Evolutionary conservation across 2,113 vertebrate species (phyloP).

Genomic region (Protomyctophum bolini): DNA sequence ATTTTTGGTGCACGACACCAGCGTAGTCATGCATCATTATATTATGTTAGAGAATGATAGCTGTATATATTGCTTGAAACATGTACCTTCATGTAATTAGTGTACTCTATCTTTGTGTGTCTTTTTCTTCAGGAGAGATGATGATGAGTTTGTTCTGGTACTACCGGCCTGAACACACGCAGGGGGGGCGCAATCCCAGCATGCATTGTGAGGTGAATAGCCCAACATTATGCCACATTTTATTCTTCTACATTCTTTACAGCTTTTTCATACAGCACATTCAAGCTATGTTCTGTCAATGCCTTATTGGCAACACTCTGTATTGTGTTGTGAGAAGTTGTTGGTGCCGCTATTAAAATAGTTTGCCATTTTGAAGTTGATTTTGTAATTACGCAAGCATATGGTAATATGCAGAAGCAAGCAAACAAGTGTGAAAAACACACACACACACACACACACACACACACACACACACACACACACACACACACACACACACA

Average conservation of each 20-base stretch:
- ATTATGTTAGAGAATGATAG: background rate
- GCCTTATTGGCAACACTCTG: no score
- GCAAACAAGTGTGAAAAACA: background rate
- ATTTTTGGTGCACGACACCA: no score
- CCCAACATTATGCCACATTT: background rate
- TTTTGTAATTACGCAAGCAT: background rate
- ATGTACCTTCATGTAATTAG: background rate
- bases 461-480: conserved; percentile 1
- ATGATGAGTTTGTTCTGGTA: conserved; percentile 99
- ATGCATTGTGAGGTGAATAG: conserved; percentile 89
- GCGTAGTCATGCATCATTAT: no score
- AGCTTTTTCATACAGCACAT: no score
- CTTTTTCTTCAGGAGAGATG: conserved; percentile 85
- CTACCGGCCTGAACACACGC: conserved; percentile 98
- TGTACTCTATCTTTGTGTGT: conserved; percentile 8
- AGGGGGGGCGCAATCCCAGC: conserved; percentile 91
- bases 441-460: background rate
- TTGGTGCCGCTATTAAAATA: background rate
- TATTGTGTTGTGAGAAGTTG: background rate
- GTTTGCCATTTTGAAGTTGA: background rate
- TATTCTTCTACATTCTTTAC: background rate
- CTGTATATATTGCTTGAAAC: background rate
- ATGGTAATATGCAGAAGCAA: no score
- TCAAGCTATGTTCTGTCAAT: no score
- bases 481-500: conserved; percentile 1